Base-by-base conservation (phyloP, 2,797 vertebrate species). In the Sarcophilus harrisii region DNA sequence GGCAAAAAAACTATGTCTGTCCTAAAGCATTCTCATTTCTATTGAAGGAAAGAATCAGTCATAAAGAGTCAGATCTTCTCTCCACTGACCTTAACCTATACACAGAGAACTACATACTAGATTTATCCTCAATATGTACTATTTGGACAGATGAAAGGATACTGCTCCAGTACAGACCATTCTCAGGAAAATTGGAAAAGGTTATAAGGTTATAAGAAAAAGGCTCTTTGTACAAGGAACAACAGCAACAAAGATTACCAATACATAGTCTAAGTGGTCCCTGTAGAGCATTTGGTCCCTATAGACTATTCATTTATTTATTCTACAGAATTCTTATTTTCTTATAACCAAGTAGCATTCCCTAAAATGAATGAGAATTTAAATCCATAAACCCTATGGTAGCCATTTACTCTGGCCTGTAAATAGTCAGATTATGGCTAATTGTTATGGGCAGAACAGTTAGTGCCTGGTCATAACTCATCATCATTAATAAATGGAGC, bases 341-440 rank as follows among this genome's bases (percentile, higher is more conserved):
- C 73, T 45, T 90, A 57, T 27, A n/a, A 4, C 16, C 92, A 94
- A 89, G 87, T 11, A 59, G 38, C 3, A 29, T 62, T 38, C 93
- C 90, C 66, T 93, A 81, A 57, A 90, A 91, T 57, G 32, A 90
- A 87, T 92, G 55, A 95, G 5, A 60, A 90, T 57, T 54, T 66
- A 16, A 59, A 49, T 55, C 1, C 30, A 66, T n/a, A 59, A 54
- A 45, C 21, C 58, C 52, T 58, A 21, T 60, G 30, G 9, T 90
- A 45, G 45, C 29, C 91, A 60, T 24, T 29, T 5, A 30, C 58
- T 81, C 52, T 30, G 24, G 29, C 13, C 24, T 29, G 30, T 57
- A 52, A 27, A 2, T 32, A 38, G 1, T 0, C 90, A 52, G 9
- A 10, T 45, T 62, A 11, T 29, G 58, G 90, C n/a, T 57, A 28